Evolutionary conservation across 2,888 invertebrate species (phyloP).

Genomic region (Sisyra nigra): DNA sequence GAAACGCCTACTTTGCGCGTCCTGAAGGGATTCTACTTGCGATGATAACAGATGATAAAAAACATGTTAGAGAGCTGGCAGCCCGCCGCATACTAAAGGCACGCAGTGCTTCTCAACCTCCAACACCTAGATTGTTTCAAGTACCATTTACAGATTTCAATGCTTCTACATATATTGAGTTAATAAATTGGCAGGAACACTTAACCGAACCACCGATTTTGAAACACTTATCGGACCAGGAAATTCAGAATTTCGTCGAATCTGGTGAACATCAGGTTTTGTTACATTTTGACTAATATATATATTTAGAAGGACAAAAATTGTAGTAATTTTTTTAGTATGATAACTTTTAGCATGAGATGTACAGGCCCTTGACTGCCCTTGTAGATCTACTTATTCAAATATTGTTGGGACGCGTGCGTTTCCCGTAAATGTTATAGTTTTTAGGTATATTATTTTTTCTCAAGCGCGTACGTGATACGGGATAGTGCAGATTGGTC

Average conservation of each 20-base stretch:
- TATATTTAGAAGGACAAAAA: no score
- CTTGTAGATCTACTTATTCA: no score
- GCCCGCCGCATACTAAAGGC: constrained; percentile 15
- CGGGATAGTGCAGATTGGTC: no score
- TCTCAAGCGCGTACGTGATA: no score
- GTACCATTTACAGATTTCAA: constrained; percentile 13
- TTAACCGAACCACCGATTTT: constrained; percentile 10
- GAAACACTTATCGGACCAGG: constrained; percentile 11
- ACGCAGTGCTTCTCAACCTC: neutral
- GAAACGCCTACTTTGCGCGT: constrained; percentile 16
- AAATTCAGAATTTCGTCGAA: constrained; percentile 6
- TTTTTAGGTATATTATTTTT: no score
- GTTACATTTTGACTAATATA: no score
- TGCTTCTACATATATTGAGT: constrained; percentile 12
- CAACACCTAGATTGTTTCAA: constrained; percentile 11
- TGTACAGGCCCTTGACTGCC: no score
- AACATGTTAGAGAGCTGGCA: constrained; percentile 15
- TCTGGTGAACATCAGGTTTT: no score
- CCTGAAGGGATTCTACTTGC: constrained; percentile 17
- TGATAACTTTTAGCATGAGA: no score
- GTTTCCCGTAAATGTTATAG: no score
- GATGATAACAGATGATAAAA: constrained; percentile 14
- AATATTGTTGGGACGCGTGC: no score
- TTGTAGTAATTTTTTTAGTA: no score
- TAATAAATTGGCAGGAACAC: constrained; percentile 14